These are phyloP conservation scores for Alloplasta piceator DNA, from an alignment of 2,888 invertebrate species.

Conservation along the genomic window DNA sequence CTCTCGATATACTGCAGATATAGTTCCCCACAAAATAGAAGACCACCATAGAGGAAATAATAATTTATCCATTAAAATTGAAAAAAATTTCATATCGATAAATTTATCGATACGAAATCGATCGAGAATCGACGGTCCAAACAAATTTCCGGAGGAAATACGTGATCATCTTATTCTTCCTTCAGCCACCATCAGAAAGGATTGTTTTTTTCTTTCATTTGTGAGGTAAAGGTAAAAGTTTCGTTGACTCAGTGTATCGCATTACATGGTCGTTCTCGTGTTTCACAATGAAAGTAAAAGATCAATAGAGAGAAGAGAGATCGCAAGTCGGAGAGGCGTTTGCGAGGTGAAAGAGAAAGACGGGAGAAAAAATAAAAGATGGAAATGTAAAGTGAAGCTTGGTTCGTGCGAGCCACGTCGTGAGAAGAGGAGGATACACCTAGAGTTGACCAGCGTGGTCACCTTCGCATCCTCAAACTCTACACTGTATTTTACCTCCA, in stretches of 20 bases:
- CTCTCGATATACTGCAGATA: too few relatives aligned
- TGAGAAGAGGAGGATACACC: slow-evolving; percentile 68
- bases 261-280: slow-evolving; percentile 11
- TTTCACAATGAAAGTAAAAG: slow-evolving; percentile 52
- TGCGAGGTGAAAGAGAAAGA: slow-evolving; percentile 39
- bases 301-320: slow-evolving; percentile 42
- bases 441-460: slow-evolving; percentile 70
- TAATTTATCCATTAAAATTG: too few relatives aligned
- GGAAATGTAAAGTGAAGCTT: slow-evolving; percentile 1
- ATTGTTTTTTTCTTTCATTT: background rate
- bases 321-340: slow-evolving; percentile 10
- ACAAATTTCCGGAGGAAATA: background rate
- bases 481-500: slow-evolving; percentile 52
- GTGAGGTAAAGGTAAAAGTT: background rate
- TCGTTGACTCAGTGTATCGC: slow-evolving; percentile 5
- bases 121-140: too few relatives aligned
- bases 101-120: too few relatives aligned
- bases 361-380: slow-evolving; percentile 9
- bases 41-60: too few relatives aligned
- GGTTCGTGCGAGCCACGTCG: slow-evolving; percentile 64
- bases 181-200: background rate
- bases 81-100: too few relatives aligned
- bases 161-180: too few relatives aligned
- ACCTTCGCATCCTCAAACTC: slow-evolving; percentile 61
- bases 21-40: too few relatives aligned